These are phyloP conservation scores for Fundulus diaphanus DNA, from an alignment of 2,797 vertebrate genomes.

Conservation along the genomic window DNA sequence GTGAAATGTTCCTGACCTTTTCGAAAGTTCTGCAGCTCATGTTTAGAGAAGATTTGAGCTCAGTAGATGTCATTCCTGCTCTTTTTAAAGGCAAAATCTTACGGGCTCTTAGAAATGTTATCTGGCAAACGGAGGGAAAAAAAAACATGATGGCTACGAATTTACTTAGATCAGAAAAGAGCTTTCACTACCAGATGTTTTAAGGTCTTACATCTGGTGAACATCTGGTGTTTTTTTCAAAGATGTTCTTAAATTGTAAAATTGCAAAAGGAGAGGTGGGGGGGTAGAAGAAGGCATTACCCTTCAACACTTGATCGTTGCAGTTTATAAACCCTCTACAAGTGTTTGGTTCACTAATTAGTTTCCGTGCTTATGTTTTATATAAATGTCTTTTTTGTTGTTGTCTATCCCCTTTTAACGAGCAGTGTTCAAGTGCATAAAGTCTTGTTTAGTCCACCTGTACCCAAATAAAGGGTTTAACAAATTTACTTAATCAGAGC, in stretches of 20 bases:
- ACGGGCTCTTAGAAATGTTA: slow-evolving; percentile 48
- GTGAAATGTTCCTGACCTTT: slow-evolving; percentile 29
- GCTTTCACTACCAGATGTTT: slow-evolving; percentile 79
- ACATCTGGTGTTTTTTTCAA: slow-evolving; percentile 76
- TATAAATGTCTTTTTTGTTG: neutral
- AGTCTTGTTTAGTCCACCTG: neutral
- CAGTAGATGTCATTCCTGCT: slow-evolving; percentile 12
- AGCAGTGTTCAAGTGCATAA: neutral
- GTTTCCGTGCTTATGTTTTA: neutral
- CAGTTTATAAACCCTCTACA: neutral
- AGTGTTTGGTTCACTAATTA: neutral
- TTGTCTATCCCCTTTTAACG: neutral
- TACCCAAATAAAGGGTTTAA: neutral
- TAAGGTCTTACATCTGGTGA: slow-evolving; percentile 80
- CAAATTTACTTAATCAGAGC: neutral
- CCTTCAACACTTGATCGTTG: neutral
- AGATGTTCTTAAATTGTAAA: slow-evolving; percentile 65
- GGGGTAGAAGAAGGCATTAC: slow-evolving; percentile 15
- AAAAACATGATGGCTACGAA: slow-evolving; percentile 71
- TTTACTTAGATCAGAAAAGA: slow-evolving; percentile 69
- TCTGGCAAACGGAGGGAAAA: slow-evolving; percentile 26
- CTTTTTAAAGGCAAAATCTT: slow-evolving; percentile 29
- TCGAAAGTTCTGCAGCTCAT: slow-evolving; percentile 15
- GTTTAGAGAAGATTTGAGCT: slow-evolving; percentile 9
- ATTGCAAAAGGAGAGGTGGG: neutral